Evolutionary conservation across 37 sponge, comb jelly and placozoan species (phyloP).

Genomic region (Oopsacas minuta): DNA sequence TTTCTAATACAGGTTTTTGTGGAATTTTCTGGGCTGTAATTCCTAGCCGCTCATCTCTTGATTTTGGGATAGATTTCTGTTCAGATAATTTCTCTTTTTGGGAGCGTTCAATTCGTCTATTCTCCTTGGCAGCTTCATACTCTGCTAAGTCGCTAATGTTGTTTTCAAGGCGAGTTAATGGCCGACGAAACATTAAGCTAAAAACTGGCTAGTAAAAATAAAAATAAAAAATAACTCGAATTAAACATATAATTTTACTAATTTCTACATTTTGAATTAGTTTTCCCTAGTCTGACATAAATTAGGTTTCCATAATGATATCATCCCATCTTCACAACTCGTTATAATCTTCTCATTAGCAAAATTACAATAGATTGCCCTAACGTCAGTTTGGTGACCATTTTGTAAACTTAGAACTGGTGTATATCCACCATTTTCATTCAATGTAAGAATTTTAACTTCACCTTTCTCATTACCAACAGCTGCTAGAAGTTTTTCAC

Average conservation of each 20-base stretch:
- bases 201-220: not conserved
- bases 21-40: not conserved
- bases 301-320: not conserved
- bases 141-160: constrained; percentile 2
- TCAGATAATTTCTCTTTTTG: not conserved
- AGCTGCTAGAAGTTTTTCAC: not conserved
- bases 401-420: not conserved
- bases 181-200: not conserved
- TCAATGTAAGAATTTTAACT: not conserved
- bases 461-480: not conserved
- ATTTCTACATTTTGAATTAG: not conserved
- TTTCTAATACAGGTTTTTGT: not conserved
- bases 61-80: not conserved
- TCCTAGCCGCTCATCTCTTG: not conserved
- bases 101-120: not conserved
- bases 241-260: not conserved
- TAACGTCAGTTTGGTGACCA: not conserved
- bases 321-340: not conserved
- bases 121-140: not conserved
- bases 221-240: not conserved
- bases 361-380: not conserved
- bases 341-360: not conserved
- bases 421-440: not conserved
- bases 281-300: not conserved
- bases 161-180: constrained; percentile 6